phyloP scores from a whole-genome alignment of 2,797 vertebrate genomes.

The Urophycis tenuis region DNA sequence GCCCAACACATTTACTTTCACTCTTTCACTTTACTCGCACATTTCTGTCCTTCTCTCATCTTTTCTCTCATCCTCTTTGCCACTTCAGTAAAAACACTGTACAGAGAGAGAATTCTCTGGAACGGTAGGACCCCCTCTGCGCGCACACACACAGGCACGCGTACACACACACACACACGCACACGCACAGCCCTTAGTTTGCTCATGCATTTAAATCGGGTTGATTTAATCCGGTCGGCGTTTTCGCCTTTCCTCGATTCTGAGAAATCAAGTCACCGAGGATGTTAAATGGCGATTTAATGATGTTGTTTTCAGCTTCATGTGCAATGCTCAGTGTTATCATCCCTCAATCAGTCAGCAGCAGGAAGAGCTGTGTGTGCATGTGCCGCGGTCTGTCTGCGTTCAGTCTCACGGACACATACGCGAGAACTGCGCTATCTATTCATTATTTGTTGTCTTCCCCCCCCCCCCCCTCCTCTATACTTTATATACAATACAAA shows the following conservation, averaged over 20 bases:
- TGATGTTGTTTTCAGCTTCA: conserved; percentile 24
- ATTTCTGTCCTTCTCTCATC: not conserved
- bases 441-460: not conserved
- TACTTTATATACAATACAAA: not conserved
- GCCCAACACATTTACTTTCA: not conserved
- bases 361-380: not conserved
- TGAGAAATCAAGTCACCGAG: conserved; percentile 22
- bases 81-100: not conserved
- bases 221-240: conserved; percentile 20
- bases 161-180: too few relatives aligned
- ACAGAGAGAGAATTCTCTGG: not conserved
- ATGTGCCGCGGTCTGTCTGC: not conserved
- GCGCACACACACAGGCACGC: conserved; percentile 2
- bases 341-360: conserved; percentile 1
- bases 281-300: conserved; percentile 14
- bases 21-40: not conserved
- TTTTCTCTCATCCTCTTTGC: not conserved
- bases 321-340: conserved; percentile 22
- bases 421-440: too few relatives aligned
- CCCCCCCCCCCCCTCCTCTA: not conserved
- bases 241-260: conserved; percentile 14
- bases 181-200: not conserved
- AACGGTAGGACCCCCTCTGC: not conserved
- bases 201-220: conserved; percentile 4
- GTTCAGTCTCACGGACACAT: not conserved